Evolutionary conservation across 2,888 invertebrate species (phyloP).

Genomic region (Byasa hedistus): DNA sequence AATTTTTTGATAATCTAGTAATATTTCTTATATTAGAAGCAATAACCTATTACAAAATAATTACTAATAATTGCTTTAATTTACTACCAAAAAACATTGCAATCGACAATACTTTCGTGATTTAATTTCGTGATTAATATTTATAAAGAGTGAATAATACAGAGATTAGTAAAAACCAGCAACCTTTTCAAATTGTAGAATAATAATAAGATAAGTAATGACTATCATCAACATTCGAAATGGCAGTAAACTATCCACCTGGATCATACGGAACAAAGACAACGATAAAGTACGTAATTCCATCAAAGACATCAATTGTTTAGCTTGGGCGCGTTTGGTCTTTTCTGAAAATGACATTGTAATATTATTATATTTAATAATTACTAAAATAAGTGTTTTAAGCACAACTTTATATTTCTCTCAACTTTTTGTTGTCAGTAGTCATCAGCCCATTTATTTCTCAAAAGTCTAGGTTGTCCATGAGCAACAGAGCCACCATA

Average conservation of each 20-base stretch:
- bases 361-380: neutral
- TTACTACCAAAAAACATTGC: too few relatives aligned
- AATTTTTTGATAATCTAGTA: too few relatives aligned
- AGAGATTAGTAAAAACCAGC: neutral
- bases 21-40: too few relatives aligned
- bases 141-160: too few relatives aligned
- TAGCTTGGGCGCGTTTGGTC: neutral
- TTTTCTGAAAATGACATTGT: slow-evolving; percentile 12
- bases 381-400: neutral
- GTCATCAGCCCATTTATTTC: too few relatives aligned
- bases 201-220: slow-evolving; percentile 15
- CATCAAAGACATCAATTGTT: slow-evolving; percentile 4
- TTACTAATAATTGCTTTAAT: too few relatives aligned
- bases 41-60: too few relatives aligned
- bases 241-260: slow-evolving; percentile 16
- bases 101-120: too few relatives aligned
- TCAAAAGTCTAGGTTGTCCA: too few relatives aligned
- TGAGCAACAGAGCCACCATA: too few relatives aligned
- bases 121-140: too few relatives aligned
- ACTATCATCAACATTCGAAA: slow-evolving; percentile 12
- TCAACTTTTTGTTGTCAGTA: too few relatives aligned
- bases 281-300: slow-evolving; percentile 15
- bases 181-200: slow-evolving; percentile 23
- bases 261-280: slow-evolving; percentile 24
- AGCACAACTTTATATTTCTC: neutral